Evolutionary conservation across 2,888 invertebrate genomes (phyloP), one percentile per base, ranked within the genome.

Genomic region (Magallana nippona): DNA sequence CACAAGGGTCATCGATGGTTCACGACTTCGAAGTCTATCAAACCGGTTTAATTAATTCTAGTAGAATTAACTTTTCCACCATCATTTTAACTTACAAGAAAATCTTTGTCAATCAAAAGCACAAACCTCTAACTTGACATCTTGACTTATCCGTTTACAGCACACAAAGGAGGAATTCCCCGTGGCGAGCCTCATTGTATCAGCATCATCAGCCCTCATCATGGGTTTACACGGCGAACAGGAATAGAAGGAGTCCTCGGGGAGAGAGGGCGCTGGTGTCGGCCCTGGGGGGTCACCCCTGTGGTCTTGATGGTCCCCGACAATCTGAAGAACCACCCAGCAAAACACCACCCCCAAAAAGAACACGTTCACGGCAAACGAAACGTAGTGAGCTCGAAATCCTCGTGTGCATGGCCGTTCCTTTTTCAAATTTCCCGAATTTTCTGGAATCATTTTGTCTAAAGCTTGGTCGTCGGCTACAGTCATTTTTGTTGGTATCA

Each of bases 191-290:
- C 32, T 10, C 71, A 71, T 19, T 13, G 57, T 27, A 32, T 57
- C 58, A 27, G 19, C 57, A 15, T 17, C n/a, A 13, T 32, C 62
- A 17, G 62, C 60, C n/a, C 19, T 60, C 13, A 60, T 60, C 81
- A 81, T 81, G 10, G 62, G 81, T 62, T 56, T 32, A n/a, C 81
- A 81, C 8, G 81, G 81, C 2, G 44, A 62, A 10, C 81, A 81
- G 62, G 44, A 44, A 32, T 62, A 81, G 44, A 79, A 79, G 11
- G 27, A 10, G 5, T 79, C 79, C 8, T 79, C 56, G 11, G 11
- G 22, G 2, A 10, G 27, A 8, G 13, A 11, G 19, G 55, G 3
- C 55, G 19, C 10, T 11, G 55, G 55, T 13, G 15, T 15, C 2
- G 22, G 2, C 5, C 27, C 71, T 22, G 1, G 22, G 8, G 71